Evolutionary conservation across 2,888 invertebrate genomes (phyloP).

Genomic region (Morpho achilles): DNA sequence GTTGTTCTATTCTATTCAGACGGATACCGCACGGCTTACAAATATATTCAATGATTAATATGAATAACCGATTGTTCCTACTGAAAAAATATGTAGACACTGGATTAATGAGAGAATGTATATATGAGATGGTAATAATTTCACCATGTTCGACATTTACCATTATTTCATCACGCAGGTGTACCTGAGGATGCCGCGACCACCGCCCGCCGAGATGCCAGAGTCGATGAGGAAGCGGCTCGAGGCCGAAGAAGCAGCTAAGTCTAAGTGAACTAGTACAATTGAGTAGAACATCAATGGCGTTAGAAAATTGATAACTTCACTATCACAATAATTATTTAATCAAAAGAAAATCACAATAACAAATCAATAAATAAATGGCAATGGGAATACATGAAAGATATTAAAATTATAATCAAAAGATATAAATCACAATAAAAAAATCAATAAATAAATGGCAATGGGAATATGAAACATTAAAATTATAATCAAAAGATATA

Average conservation of each 20-base stretch:
- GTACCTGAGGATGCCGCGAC: conserved; percentile 91
- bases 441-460: too few relatives aligned
- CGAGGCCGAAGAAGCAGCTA: conserved; percentile 62
- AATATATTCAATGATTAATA: conserved; percentile 44
- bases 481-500: too few relatives aligned
- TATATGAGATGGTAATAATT: too few relatives aligned
- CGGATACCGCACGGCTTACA: too few relatives aligned
- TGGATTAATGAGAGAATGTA: too few relatives aligned
- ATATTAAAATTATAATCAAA: too few relatives aligned
- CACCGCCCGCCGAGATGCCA: conserved; percentile 98
- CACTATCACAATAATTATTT: not conserved
- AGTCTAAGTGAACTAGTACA: conserved; percentile 47
- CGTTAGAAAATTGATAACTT: conserved; percentile 1
- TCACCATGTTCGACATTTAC: not conserved
- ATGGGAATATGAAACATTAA: too few relatives aligned
- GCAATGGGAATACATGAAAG: too few relatives aligned
- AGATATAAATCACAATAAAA: too few relatives aligned
- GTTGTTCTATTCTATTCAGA: too few relatives aligned
- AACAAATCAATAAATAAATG: too few relatives aligned
- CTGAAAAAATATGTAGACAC: conserved; percentile 52
- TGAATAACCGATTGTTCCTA: conserved; percentile 66
- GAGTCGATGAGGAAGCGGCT: conserved; percentile 90
- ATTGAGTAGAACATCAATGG: conserved; percentile 3
- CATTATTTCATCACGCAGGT: conserved; percentile 55
- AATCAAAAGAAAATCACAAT: too few relatives aligned